Percentiles rank a stretch among this genome's conserved stretches.
These are phyloP conservation scores for Pygoscelis antarcticus DNA, from an alignment of 2,113 vertebrate genomes.

Conservation along the genomic window DNA sequence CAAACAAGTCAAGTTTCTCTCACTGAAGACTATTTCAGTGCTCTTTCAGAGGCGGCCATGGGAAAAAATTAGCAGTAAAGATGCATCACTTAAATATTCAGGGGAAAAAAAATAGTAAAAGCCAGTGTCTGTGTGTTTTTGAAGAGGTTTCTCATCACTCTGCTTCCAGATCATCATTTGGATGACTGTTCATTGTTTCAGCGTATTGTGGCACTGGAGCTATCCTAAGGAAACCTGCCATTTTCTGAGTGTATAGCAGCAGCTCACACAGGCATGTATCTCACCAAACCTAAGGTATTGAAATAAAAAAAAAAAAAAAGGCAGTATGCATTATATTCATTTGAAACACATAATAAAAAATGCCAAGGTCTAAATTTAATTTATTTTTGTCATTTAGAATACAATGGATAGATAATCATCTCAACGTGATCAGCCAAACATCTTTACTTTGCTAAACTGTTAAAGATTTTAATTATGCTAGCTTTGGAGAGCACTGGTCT, in stretches of 20 bases:
- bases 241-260: conserved; percentile 56
- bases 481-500: conserved; percentile 99
- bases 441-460: conserved; percentile 99
- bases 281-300: conserved; percentile 65
- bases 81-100: not conserved
- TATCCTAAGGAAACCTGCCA: conserved; percentile 60
- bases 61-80: not conserved
- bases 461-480: conserved; percentile 99
- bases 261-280: conserved; percentile 60
- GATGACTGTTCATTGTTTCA: conserved; percentile 42
- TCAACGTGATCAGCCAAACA: conserved; percentile 99
- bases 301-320: conserved; percentile 13
- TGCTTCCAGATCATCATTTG: not conserved
- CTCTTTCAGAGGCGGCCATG: not conserved
- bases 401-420: conserved; percentile 97
- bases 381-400: conserved; percentile 99
- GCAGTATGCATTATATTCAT: conserved; percentile 79
- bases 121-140: not conserved
- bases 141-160: not conserved
- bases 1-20: conserved; percentile 1
- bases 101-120: not conserved
- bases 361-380: conserved; percentile 93
- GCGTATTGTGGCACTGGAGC: not conserved
- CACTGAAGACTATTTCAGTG: not conserved
- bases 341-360: conserved; percentile 87